These are phyloP conservation scores for Crocodylus rhombifer DNA, from an alignment of 2,797 vertebrate species.

Conservation along the genomic window DNA sequence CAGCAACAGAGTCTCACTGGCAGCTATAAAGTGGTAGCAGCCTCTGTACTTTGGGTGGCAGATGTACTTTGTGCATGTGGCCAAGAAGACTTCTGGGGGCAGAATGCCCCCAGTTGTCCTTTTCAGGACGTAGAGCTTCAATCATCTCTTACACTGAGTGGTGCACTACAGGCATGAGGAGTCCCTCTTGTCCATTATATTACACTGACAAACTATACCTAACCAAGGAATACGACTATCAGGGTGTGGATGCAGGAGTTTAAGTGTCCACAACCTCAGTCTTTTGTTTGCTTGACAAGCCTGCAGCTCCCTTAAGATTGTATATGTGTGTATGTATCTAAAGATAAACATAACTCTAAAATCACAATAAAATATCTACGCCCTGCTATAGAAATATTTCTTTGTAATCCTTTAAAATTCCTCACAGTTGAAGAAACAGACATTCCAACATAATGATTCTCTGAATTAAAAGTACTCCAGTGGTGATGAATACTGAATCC, in stretches of 20 bases:
- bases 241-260: too few relatives aligned
- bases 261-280: too few relatives aligned
- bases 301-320: not conserved
- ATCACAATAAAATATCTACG: not conserved
- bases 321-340: not conserved
- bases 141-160: not conserved
- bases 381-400: not conserved
- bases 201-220: not conserved
- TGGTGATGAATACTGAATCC: not conserved
- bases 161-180: not conserved
- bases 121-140: not conserved
- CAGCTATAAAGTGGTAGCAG: not conserved
- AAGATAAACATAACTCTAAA: not conserved
- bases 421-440: not conserved
- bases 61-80: not conserved
- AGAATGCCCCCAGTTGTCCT: not conserved
- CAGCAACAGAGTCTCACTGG: not conserved
- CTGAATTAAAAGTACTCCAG: not conserved
- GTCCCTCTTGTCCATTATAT: not conserved
- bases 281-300: not conserved
- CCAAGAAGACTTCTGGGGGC: not conserved
- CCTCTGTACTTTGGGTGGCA: not conserved
- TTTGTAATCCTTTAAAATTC: not conserved
- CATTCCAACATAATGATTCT: not conserved
- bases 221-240: not conserved